Evolutionary conservation across 2,797 vertebrate species (phyloP).

Genomic region (Mionectes olivaceus): DNA sequence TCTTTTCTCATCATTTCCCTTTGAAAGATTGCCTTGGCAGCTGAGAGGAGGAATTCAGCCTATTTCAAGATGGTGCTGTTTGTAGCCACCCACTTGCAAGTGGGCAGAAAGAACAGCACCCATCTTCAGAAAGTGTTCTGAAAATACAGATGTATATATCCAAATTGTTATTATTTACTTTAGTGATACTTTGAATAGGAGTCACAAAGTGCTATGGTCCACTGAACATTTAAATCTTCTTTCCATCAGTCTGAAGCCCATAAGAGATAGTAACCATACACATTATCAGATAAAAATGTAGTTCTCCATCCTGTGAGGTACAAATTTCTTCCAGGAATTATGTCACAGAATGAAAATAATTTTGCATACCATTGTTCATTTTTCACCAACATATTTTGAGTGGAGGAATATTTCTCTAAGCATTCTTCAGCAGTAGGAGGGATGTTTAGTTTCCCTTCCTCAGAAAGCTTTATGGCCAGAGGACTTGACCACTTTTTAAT

Average conservation of each 20-base stretch:
- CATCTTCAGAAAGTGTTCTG: not conserved
- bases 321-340: not conserved
- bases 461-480: conserved; percentile 13
- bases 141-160: not conserved
- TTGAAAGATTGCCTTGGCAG: not conserved
- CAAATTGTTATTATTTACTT: conserved; percentile 20
- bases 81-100: not conserved
- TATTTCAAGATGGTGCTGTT: not conserved
- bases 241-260: not conserved
- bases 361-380: not conserved
- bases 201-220: not conserved
- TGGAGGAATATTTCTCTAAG: not conserved
- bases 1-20: not conserved
- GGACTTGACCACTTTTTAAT: conserved; percentile 44
- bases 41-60: not conserved
- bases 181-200: not conserved
- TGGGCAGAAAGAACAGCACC: not conserved
- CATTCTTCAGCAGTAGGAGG: not conserved
- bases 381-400: not conserved
- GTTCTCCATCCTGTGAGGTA: not conserved
- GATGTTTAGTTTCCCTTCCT: not conserved
- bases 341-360: not conserved
- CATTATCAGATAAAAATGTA: not conserved
- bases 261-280: not conserved
- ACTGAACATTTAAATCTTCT: not conserved